Base-by-base conservation (phyloP, 2,797 vertebrate species). In the Xyrichtys novacula region DNA sequence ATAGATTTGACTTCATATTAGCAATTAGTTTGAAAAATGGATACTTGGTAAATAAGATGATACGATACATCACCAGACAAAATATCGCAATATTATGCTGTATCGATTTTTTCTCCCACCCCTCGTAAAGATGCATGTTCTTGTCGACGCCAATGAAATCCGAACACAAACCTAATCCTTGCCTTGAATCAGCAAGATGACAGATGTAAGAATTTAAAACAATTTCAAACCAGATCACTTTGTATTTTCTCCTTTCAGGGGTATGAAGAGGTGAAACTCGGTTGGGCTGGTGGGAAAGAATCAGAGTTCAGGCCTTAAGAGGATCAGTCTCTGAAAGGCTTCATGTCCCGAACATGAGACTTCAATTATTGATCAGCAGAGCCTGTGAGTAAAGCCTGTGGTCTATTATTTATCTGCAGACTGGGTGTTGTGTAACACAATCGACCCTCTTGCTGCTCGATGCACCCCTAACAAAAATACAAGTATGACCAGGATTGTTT, bases 281-380 rank as follows among this genome's bases (percentile, higher is more conserved):
- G 14, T 1, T 39, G 6, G 10, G 43, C 7, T 52, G 7, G 10
- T 15, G 34, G 8, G 7, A 1, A 26, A 25, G 11, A 11, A 20
- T 29, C 22, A 40, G 19, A 48, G 31, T 16, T 32, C 34, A 53
- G 39, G 12, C 10, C 9, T n/a, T 3, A 19, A 7, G 7, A 23
- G 38, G 28, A 58, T 43, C 46, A 28, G 36, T 19, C 47, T 63
- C 44, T 50, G 15, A 52, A 52, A 60, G 56, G 57, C 56, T 73
- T 64, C 38, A 43, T 26, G 48, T 67, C 52, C 65, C 17, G 48
- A 74, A 69, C 75, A 58, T 43, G 25, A 74, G 26, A 69, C 67
- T 40, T 84, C 28, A 79, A 85, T 78, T 78, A 81, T 83, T 81
- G 72, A 81, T 60, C 32, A 48, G 28, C 25, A 28, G 65, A 67